A percentile compares a stretch with the other conserved stretches of the same genome.
Evolutionary conservation across 1,140 invertebrate species (phyloP).

Genomic region (Euwallacea similis): DNA sequence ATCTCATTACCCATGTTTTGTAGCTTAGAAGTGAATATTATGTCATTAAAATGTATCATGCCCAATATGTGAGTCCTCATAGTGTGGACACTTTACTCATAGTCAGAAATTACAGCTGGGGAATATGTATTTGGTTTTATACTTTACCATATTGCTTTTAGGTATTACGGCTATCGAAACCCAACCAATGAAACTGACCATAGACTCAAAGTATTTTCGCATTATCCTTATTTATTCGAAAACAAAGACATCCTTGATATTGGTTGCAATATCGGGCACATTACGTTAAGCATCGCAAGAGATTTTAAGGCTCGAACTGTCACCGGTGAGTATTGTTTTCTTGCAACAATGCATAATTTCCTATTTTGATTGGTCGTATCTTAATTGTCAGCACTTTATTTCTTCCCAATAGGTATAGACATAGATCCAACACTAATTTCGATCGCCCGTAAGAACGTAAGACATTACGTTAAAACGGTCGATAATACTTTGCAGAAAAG

Average conservation of each 20-base stretch:
- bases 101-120: too few relatives aligned
- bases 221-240: constrained; percentile 80
- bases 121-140: neutral
- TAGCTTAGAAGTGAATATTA: too few relatives aligned
- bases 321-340: constrained; percentile 41
- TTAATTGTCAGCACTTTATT: constrained; percentile 47
- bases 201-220: constrained; percentile 76
- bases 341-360: too few relatives aligned
- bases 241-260: constrained; percentile 94
- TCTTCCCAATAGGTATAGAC: constrained; percentile 73
- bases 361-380: neutral
- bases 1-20: too few relatives aligned
- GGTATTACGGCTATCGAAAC: constrained; percentile 95
- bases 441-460: constrained; percentile 78
- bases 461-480: constrained; percentile 70
- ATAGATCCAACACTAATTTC: constrained; percentile 89
- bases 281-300: constrained; percentile 84
- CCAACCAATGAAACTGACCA: constrained; percentile 77
- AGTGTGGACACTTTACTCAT: neutral
- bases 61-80: neutral
- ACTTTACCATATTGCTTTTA: constrained; percentile 50
- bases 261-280: constrained; percentile 96
- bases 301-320: constrained; percentile 83
- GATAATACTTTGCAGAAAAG: constrained; percentile 39
- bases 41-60: too few relatives aligned